phyloP scores from a whole-genome alignment of 2,113 vertebrate genomes.

The Petrocephalus microphthalmus region DNA sequence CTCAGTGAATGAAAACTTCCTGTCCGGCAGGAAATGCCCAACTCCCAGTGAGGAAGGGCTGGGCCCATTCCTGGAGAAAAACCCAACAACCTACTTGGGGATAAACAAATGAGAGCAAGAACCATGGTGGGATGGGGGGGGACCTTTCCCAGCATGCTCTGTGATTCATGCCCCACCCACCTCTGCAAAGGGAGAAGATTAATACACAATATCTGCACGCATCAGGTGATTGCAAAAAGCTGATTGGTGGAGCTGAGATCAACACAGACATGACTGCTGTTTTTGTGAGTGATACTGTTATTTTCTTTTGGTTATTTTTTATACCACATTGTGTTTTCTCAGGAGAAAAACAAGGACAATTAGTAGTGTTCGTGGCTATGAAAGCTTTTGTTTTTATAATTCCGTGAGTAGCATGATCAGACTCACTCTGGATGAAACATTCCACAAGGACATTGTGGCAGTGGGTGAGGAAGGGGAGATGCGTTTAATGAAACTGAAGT shows the following conservation, averaged over 20 bases:
- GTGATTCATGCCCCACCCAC: not conserved
- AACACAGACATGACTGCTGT: not conserved
- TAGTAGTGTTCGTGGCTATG: not conserved
- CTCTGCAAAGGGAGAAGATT: not conserved
- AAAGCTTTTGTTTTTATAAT: not conserved
- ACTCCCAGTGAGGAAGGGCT: conserved; percentile 33
- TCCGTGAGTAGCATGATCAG: not conserved
- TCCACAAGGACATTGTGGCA: not conserved
- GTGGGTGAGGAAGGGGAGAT: not conserved
- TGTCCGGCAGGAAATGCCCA: conserved; percentile 46
- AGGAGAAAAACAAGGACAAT: not conserved
- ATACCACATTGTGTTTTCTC: not conserved
- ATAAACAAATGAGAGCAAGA: not conserved
- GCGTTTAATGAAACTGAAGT: not conserved
- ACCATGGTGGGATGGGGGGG: not conserved
- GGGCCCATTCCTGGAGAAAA: conserved; percentile 23
- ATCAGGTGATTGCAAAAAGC: not conserved
- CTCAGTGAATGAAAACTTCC: conserved; percentile 42
- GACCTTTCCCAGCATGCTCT: not conserved
- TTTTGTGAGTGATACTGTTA: not conserved
- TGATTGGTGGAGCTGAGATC: not conserved
- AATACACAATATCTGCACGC: not conserved
- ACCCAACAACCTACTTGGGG: not conserved
- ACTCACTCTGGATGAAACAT: not conserved
- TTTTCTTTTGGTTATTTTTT: not conserved